A percentile compares a stretch with the other conserved stretches of the same genome.
These are phyloP conservation scores for Polyommatus icarus DNA, from an alignment of 2,888 invertebrate species.

Conservation along the genomic window DNA sequence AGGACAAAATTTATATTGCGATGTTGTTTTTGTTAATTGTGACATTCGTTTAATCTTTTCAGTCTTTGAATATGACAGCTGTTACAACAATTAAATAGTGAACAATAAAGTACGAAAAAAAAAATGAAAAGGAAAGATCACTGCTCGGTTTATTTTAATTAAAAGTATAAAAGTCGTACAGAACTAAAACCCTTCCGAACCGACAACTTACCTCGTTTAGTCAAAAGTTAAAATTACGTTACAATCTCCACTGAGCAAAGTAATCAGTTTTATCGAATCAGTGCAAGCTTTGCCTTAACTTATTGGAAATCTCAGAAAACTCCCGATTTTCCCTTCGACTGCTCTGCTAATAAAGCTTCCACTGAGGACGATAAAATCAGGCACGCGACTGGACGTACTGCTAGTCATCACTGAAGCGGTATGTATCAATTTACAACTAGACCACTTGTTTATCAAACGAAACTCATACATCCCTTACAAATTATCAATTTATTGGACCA, in stretches of 20 bases:
- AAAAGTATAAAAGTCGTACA: constrained; percentile 35
- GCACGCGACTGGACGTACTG: constrained; percentile 61
- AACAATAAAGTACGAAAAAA: background rate
- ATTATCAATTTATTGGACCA: constrained; percentile 54
- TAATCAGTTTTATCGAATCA: constrained; percentile 53
- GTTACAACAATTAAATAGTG: background rate
- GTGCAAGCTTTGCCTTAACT: constrained; percentile 46
- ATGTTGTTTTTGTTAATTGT: background rate
- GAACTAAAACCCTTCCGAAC: constrained; percentile 33
- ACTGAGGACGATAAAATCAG: constrained; percentile 52
- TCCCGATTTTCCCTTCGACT: constrained; percentile 34
- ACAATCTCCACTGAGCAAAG: constrained; percentile 76
- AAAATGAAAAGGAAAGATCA: background rate
- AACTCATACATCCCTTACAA: constrained; percentile 60
- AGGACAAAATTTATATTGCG: background rate
- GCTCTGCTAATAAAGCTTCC: constrained; percentile 36
- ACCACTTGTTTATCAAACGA: constrained; percentile 54
- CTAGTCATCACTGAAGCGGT: constrained; percentile 54
- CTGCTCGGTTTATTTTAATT: background rate
- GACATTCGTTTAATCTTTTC: background rate
- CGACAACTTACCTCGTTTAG: constrained; percentile 33
- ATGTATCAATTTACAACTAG: constrained; percentile 56
- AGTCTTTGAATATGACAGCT: background rate
- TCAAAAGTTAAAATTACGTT: constrained; percentile 44
- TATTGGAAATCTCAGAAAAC: constrained; percentile 38